phyloP scores from a whole-genome alignment of 2,888 invertebrate genomes.

The Limenitis camilla region DNA sequence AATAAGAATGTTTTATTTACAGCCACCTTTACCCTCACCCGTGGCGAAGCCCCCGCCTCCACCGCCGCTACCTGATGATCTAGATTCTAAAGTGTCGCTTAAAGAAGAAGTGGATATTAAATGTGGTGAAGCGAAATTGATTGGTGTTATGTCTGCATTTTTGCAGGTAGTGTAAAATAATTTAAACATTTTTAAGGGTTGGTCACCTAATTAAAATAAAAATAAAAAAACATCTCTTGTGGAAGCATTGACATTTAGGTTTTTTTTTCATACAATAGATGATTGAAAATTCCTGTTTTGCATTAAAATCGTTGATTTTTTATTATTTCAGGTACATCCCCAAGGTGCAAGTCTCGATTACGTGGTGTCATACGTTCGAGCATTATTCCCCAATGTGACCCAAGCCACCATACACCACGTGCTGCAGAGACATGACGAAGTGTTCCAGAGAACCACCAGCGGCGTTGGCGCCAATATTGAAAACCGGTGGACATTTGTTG shows the following conservation, averaged over 20 bases:
- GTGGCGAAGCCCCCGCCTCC: constrained; percentile 54
- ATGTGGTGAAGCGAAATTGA: constrained; percentile 79
- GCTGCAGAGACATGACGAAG: constrained; percentile 83
- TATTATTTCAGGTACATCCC: constrained; percentile 94
- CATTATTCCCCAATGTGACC: constrained; percentile 81
- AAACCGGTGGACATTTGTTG: constrained; percentile 89
- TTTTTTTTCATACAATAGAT: no score
- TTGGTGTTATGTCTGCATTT: constrained; percentile 91
- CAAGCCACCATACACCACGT: constrained; percentile 85
- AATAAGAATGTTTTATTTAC: constrained; percentile 1
- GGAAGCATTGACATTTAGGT: no score
- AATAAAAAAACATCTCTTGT: no score
- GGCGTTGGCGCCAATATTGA: constrained; percentile 92
- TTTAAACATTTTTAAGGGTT: no score
- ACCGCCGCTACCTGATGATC: constrained; percentile 52
- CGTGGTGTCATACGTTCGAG: constrained; percentile 92
- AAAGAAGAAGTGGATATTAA: constrained; percentile 44
- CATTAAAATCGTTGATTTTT: no score
- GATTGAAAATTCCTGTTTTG: no score
- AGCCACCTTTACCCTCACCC: constrained; percentile 54
- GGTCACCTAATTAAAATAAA: no score
- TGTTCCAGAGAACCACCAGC: constrained; percentile 85
- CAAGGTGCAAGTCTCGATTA: constrained; percentile 93
- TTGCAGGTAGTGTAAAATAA: constrained; percentile 77
- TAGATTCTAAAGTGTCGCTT: constrained; percentile 38